These are phyloP conservation scores for Sabellastarte sp. DNA, from an alignment of 2,888 invertebrate genomes.

Conservation along the genomic window DNA sequence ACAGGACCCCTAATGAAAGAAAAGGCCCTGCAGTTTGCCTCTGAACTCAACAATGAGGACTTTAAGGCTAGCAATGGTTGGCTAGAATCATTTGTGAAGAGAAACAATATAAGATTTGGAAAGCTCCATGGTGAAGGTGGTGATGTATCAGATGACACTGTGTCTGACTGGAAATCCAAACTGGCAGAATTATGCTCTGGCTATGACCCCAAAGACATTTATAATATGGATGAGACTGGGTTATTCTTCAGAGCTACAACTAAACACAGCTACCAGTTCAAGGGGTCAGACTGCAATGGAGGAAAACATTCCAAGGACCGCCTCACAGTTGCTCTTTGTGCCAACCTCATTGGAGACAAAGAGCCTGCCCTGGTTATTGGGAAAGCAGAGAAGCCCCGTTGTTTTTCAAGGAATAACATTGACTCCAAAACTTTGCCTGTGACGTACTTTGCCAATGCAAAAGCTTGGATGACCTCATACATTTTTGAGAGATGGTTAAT, in stretches of 20 bases:
- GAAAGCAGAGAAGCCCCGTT: background rate
- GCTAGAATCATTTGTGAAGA: constrained; percentile 26
- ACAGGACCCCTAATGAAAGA: background rate
- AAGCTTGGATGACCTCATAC: background rate
- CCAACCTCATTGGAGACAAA: background rate
- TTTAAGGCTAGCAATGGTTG: constrained; percentile 36
- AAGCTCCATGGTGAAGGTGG: constrained; percentile 22
- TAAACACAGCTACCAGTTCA: constrained; percentile 24
- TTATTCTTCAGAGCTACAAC: too few relatives aligned
- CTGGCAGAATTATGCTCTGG: constrained; percentile 6
- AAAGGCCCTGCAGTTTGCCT: constrained; percentile 6
- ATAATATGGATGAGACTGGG: too few relatives aligned
- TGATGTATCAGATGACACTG: constrained; percentile 15
- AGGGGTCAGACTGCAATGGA: constrained; percentile 25
- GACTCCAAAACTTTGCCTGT: background rate
- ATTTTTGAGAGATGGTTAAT: background rate
- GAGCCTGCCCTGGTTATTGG: background rate
- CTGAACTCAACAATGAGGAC: background rate
- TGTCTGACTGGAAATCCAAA: constrained; percentile 15
- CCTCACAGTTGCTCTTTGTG: background rate
- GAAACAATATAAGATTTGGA: constrained; percentile 26
- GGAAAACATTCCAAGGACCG: constrained; percentile 31
- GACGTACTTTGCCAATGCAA: background rate
- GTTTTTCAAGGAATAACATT: background rate
- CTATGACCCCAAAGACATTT: constrained; percentile 21